Base-by-base conservation (phyloP, 2,113 vertebrate species). In the Coracopsis vasa region DNA sequence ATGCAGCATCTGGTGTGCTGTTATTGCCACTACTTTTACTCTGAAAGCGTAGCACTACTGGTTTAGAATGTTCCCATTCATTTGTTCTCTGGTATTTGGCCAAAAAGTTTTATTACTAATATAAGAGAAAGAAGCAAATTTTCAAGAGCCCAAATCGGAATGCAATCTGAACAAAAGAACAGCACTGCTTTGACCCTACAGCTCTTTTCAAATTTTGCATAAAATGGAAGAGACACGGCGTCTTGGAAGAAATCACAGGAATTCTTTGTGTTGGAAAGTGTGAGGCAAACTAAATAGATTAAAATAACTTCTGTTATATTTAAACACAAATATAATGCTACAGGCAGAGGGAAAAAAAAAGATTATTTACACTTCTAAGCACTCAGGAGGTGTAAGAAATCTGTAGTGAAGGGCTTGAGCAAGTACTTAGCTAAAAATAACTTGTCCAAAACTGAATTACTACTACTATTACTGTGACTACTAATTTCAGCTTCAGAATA, bases 231-330 rank as follows among this genome's bases (percentile, higher is more conserved):
- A 92, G 83, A 64, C 28, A 8, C 18, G 20, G 54, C 21, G 2
- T 94, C 90, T 69, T 96, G 88, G 73, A 90, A 94, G 73, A 93
- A 90, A 80, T 92, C 56, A 54, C 35, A 75, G 72, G 64, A 92
- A 88, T 96, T 86, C 80, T 94, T 90, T 92, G 77, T 92, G 82
- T 83, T 96, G 94, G 80, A 92, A 96, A 96, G 88, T 74, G 80
- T 95, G 94, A 96, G 88, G 81, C 71, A 86, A 95, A 66, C 75
- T 84, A 79, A 87, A 95, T 89, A 88, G 86, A 67, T 88, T 80
- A 69, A 86, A 83, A 83, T 86, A 95, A 83, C 90, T 92, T 86
- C 75, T 90, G 88, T 93, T 96, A 81, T 88, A 67, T 93, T 93
- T 95, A 93, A 96, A 86, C 77, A 88, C 65, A 88, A 96, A 96